Conservation (phyloP, 2,888 invertebrate species). For the Nymphalis urticae region DNA sequence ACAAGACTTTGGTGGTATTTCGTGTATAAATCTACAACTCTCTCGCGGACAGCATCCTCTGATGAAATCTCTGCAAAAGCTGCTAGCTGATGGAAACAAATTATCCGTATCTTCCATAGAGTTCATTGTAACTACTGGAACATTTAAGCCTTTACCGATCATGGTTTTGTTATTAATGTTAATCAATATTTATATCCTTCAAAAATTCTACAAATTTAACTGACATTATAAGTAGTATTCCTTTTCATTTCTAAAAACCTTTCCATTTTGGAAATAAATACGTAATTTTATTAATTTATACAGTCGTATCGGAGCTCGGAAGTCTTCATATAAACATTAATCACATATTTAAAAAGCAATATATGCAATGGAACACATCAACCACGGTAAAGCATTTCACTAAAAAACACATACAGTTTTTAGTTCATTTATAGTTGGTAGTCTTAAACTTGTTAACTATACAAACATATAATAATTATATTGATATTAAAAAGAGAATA, state of each 20-base stretch:
- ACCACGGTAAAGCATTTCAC: no score
- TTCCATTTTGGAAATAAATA: conserved; percentile 1
- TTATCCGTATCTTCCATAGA: conserved; percentile 57
- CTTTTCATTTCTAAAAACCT: background rate
- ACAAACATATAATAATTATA: no score
- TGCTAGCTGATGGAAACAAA: conserved; percentile 46
- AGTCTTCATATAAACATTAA: background rate
- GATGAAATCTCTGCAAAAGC: conserved; percentile 76
- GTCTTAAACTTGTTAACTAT: no score
- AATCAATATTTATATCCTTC: background rate
- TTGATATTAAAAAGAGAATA: no score
- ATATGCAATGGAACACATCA: background rate
- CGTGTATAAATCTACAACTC: conserved; percentile 74
- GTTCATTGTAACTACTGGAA: conserved; percentile 51
- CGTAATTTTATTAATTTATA: conserved; percentile 1
- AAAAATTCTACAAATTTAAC: background rate
- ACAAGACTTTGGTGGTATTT: conserved; percentile 60
- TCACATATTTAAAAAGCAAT: background rate
- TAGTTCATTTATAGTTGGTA: no score
- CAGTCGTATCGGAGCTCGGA: background rate
- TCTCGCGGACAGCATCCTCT: conserved; percentile 79
- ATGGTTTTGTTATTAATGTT: conserved; percentile 36
- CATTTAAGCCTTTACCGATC: conserved; percentile 49
- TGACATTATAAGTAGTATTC: background rate
- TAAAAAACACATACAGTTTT: no score